These are phyloP conservation scores for Zeus faber DNA, from an alignment of 2,113 vertebrate genomes.

Conservation along the genomic window DNA sequence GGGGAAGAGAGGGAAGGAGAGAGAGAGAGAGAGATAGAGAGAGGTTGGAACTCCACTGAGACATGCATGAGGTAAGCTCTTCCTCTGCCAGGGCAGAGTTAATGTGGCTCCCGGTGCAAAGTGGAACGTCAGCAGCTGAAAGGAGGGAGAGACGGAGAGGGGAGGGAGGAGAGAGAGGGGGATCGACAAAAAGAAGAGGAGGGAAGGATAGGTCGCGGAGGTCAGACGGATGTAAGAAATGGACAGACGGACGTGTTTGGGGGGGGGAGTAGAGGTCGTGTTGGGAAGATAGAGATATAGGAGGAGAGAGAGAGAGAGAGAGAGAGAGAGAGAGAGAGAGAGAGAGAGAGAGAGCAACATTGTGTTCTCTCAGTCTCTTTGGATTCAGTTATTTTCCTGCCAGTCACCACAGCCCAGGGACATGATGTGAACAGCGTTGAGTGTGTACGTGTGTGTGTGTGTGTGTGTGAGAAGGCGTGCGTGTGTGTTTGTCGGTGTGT, in stretches of 20 bases:
- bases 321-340: not conserved
- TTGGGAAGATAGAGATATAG: constrained; percentile 6
- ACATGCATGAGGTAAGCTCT: constrained; percentile 64
- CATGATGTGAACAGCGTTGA: constrained; percentile 45
- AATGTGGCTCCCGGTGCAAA: too few species aligned
- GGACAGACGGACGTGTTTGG: constrained; percentile 9
- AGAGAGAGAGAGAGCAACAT: constrained; percentile 30
- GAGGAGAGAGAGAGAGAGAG: constrained; percentile 2
- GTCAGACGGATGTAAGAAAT: too few species aligned
- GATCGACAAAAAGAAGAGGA: constrained; percentile 6
- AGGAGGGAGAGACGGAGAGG: constrained; percentile 9
- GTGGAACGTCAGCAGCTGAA: constrained; percentile 8
- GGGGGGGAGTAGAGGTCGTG: constrained; percentile 4
- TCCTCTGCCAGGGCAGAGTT: constrained; percentile 51
- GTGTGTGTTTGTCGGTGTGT: not conserved
- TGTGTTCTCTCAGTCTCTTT: constrained; percentile 38
- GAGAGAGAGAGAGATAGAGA: constrained; percentile 2
- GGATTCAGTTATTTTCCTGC: constrained; percentile 48
- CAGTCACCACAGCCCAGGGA: constrained; percentile 55
- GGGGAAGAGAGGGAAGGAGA: constrained; percentile 10
- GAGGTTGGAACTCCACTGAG: constrained; percentile 38
- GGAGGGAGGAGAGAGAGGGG: not conserved
- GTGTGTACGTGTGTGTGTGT: constrained; percentile 31
- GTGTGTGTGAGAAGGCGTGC: constrained; percentile 5
- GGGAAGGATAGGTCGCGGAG: not conserved